Base-by-base conservation (phyloP, 2,888 invertebrate species). In the Drosophila melanosoma region DNA sequence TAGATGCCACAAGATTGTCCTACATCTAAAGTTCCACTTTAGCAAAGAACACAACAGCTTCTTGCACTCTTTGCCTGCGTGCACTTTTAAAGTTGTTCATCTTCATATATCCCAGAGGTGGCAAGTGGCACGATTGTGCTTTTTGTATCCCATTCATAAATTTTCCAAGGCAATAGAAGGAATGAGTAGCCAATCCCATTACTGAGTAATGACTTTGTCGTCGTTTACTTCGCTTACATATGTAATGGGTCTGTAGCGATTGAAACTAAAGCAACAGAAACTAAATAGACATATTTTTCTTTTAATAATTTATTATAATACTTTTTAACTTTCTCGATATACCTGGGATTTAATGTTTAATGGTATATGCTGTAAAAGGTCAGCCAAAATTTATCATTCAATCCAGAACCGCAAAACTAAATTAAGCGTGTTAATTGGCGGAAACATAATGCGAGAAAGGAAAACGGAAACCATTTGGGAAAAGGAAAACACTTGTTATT, bases 1-100 rank as follows among this genome's bases (percentile, higher is more conserved):
- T 68, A 83, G 88, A 87, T 79, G 74, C 57, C 82, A 73, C 69
- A 57, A 77, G 67, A 58, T 60, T 40, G 17, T 54, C 36, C 48
- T 45, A 38, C 42, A 59, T 40, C 45, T 45, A 10, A 49, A 73
- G 32, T 65, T 76, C 64, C 76, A 76, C 51, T 76, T 58, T 61
- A 36, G 8, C 20, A 40, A 4, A 29, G 23, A 26, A 20, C 29
- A 7, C n/a, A 40, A 40, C 40, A 3, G 5, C 10, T 40, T 6
- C 32, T 32, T 40, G n/a, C 40, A 38, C 40, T 20, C 8, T n/a
- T n/a, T 20, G 5, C 29, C 5, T 57, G 40, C 33, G 35, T 72
- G 59, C 52, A 77, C 69, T 74, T 69, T 58, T 45, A 71, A 72
- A 63, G 40, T 52, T 15, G 26, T 29, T 33, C 48, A 26, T 40